Evolutionary conservation across 2,888 invertebrate species (phyloP), one percentile per base, ranked within the genome.

Genomic region (Graphium colonna): DNA sequence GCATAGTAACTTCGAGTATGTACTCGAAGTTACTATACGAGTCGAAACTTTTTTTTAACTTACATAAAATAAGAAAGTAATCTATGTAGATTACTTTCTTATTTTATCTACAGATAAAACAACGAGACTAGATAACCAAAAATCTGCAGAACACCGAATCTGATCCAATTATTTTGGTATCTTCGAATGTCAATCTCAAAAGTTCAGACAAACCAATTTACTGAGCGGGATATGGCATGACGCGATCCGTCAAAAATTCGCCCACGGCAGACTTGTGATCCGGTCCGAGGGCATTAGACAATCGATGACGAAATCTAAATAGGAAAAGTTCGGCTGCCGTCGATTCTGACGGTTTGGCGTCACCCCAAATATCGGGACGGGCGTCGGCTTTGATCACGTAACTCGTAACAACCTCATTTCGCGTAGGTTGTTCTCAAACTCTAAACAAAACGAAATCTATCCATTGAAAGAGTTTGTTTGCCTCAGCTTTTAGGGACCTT

Each of bases 321-420:
- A 47, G 42, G 42, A 47, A 52, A 52, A 52, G 47, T 52, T 52
- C 36, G 47, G 13, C 16, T 15, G 38, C 42, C 47, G 47, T 42
- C 21, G 13, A 21, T 26, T 46, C n/a, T 47, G 46, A 50, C 50
- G 40, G 38, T 57, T 57, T 57, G 57, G 57, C 57, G 51, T 46
- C 51, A 55, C 48, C 45, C 57, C 57, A 55, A 57, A 55, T 49
- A 49, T 15, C 40, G 31, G 33, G 28, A 36, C 12, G 12, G n/a
- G 12, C 47, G 26, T 47, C 16, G 1, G 26, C 16, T 48, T 47
- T 17, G 47, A 52, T 52, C 36, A 26, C 42, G 8, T 47, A 38
- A 52, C 46, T 52, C 36, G 38, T 38, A 38, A 44, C 43, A 26
- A 21, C 12, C 10, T 16, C 21, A 40, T 40, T 40, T 17, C 17